Evolutionary conservation across 2,113 vertebrate genomes (phyloP), one percentile per base, ranked within the genome.

Genomic region (Xiphorhynchus elegans): DNA sequence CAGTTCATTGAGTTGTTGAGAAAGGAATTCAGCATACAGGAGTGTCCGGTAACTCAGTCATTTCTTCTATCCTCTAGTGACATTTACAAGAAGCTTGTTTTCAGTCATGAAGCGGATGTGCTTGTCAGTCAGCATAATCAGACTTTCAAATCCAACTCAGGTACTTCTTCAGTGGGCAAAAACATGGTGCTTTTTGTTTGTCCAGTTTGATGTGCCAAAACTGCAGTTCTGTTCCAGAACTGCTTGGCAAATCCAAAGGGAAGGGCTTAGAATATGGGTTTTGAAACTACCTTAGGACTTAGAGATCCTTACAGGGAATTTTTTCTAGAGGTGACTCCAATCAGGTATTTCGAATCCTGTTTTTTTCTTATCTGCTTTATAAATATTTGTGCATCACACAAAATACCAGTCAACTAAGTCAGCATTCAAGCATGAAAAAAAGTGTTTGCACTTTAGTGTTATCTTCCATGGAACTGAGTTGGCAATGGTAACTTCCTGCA

Each of bases 1-100:
- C 70, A 91, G 56, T 81, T 93, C 39, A 93, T 58, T 90, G 86
- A 95, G 89, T 49, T 97, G 90, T 67, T 89, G 76, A 95, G 77
- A 95, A 95, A 95, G 62, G 91, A 95, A 95, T 92, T 96, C 73
- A 90, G 86, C 56, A 75, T 49, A 72, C 86, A 78, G 89, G 29
- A 86, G 52, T 25, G 56, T 78, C 73, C 89, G 56, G 68, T 92
- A 96, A 95, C 31, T 90, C 80, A 93, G 80, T 35, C 42, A 74
- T 68, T 95, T 95, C 83, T 96, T 84, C 89, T 93, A 0, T 89
- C 84, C 76, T 92, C 87, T 73, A 78, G 80, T 89, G 94, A 95
- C 93, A 95, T 87, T 90, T 81, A 80, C 7, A 92, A 94, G 64
- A 86, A 92, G 90, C 60, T 96, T 90, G 50, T 81, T 87, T 92